Percentiles rank a stretch among this genome's conserved stretches.
Conservation (phyloP, 2,888 invertebrate species). For the Sarcophaga caerulescens region DNA sequence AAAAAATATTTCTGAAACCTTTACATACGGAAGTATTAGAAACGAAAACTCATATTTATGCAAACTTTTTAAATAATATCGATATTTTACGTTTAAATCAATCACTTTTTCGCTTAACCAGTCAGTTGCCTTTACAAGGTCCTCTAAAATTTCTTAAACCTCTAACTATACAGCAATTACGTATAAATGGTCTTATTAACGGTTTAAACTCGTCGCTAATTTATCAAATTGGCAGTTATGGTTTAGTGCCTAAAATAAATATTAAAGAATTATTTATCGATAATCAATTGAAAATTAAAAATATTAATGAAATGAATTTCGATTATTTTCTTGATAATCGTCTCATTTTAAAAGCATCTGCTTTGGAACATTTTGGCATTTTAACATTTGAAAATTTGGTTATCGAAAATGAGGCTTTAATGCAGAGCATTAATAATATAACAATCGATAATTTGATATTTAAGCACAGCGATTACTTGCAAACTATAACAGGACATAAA, state of each 20-base stretch:
- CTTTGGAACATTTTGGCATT: constrained; percentile 75
- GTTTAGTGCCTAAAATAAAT: constrained; percentile 69
- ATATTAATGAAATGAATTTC: constrained; percentile 75
- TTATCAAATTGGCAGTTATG: constrained; percentile 65
- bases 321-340: constrained; percentile 76
- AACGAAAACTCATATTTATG: constrained; percentile 41
- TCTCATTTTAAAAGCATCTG: constrained; percentile 72
- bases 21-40: constrained; percentile 66
- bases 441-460: constrained; percentile 73
- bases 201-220: constrained; percentile 65
- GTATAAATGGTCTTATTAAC: constrained; percentile 73
- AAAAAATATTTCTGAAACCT: constrained; percentile 68
- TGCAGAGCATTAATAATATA: constrained; percentile 76
- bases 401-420: constrained; percentile 70
- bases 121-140: constrained; percentile 70
- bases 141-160: constrained; percentile 71
- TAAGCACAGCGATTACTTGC: constrained; percentile 70
- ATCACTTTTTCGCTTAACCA: constrained; percentile 76
- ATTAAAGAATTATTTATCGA: constrained; percentile 69
- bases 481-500: constrained; percentile 74
- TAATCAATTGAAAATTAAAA: constrained; percentile 69
- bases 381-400: constrained; percentile 75
- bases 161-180: constrained; percentile 69
- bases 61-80: constrained; percentile 71
- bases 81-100: constrained; percentile 74